These are phyloP conservation scores for Diorhabda carinulata DNA, from an alignment of 1,140 invertebrate genomes.

Conservation along the genomic window DNA sequence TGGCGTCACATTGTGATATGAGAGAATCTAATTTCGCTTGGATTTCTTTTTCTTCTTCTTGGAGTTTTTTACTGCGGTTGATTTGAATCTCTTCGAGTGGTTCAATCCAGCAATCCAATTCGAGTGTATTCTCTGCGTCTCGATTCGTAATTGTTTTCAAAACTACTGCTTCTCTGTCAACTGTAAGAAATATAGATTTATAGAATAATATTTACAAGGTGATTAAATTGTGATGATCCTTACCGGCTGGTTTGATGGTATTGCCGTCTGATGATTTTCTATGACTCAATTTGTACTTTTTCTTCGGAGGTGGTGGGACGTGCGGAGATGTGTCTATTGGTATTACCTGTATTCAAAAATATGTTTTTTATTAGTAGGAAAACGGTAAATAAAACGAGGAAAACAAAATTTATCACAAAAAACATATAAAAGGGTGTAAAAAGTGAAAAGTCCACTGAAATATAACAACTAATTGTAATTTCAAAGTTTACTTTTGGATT, in stretches of 20 bases:
- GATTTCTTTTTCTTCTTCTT: constrained; percentile 31
- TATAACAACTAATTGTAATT: too few relatives aligned
- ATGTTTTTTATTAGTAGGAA: neutral
- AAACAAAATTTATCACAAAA: too few relatives aligned
- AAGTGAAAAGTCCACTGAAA: too few relatives aligned
- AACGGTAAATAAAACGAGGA: too few relatives aligned
- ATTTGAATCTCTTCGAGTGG: constrained; percentile 34
- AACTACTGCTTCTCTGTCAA: constrained; percentile 40
- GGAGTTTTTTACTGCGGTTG: constrained; percentile 21
- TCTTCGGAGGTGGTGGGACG: constrained; percentile 34
- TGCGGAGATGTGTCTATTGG: constrained; percentile 13
- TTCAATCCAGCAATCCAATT: constrained; percentile 38
- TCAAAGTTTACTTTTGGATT: too few relatives aligned
- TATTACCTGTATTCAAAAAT: constrained; percentile 24
- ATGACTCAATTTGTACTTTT: constrained; percentile 42
- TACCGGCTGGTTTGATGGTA: constrained; percentile 21
- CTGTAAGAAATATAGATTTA: constrained; percentile 27
- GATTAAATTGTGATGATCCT: neutral
- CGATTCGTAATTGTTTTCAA: constrained; percentile 37
- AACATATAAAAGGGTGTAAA: too few relatives aligned
- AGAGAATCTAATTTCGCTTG: constrained; percentile 30
- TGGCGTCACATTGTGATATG: constrained; percentile 24
- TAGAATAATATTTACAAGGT: neutral
- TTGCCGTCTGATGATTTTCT: constrained; percentile 44
- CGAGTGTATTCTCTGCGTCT: constrained; percentile 33